Evolutionary conservation across 2,113 vertebrate species (phyloP).

Genomic region (Silurus glanis): DNA sequence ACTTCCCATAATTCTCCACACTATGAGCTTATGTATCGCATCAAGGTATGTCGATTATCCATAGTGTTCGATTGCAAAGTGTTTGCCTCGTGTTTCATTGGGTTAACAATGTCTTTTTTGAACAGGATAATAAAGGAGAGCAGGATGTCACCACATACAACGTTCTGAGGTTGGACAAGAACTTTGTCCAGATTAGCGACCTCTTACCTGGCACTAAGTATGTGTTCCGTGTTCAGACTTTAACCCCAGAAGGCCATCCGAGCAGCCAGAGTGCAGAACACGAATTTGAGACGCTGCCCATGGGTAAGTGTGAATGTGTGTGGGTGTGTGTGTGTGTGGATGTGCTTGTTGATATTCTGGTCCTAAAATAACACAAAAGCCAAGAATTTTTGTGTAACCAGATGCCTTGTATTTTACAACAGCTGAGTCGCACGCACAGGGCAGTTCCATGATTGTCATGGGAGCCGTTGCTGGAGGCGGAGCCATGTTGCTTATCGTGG

Average conservation of each 20-base stretch:
- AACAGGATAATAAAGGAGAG: conserved; percentile 70
- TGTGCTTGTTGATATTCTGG: not conserved
- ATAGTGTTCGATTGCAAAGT: not conserved
- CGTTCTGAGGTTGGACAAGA: conserved; percentile 83
- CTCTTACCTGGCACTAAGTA: conserved; percentile 83
- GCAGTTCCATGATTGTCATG: conserved; percentile 72
- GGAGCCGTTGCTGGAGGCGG: conserved; percentile 66
- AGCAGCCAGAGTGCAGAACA: conserved; percentile 81
- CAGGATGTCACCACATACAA: conserved; percentile 90
- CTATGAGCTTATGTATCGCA: conserved; percentile 94
- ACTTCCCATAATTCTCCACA: conserved; percentile 80
- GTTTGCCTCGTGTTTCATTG: not conserved
- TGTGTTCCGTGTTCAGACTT: conserved; percentile 84
- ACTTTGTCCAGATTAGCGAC: conserved; percentile 78
- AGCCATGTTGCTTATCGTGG: conserved; percentile 74
- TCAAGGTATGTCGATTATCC: conserved; percentile 80
- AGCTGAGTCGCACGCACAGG: conserved; percentile 70
- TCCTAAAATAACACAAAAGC: not conserved
- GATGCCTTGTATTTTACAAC: conserved; percentile 33
- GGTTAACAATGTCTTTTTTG: not conserved
- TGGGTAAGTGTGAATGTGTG: conserved; percentile 56
- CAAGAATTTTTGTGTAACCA: not conserved
- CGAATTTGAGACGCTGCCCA: conserved; percentile 79
- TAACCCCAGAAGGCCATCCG: conserved; percentile 78
- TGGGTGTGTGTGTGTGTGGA: not conserved